Conservation (phyloP, 2,797 vertebrate genomes). For the Enteromius argenteus region DNA sequence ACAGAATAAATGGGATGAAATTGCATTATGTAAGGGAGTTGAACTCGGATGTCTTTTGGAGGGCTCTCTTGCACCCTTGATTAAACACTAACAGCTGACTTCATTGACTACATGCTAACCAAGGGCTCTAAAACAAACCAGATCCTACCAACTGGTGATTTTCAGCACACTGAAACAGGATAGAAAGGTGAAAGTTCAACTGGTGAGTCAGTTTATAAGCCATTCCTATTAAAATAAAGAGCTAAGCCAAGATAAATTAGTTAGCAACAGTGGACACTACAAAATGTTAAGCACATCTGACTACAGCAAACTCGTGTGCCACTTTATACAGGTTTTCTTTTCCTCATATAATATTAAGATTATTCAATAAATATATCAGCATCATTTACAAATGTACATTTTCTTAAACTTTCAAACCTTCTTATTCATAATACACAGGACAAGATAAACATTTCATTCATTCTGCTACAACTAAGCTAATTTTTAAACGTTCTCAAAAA, state of each 20-base stretch:
- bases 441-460: neutral
- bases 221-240: neutral
- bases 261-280: neutral
- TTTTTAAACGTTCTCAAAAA: neutral
- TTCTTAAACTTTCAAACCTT: neutral
- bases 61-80: conserved; percentile 69
- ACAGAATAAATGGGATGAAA: conserved; percentile 67
- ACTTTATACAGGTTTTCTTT: neutral
- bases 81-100: conserved; percentile 66
- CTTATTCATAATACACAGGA: neutral
- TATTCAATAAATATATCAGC: neutral
- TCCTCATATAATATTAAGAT: neutral
- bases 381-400: neutral
- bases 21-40: conserved; percentile 62
- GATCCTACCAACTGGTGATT: conserved; percentile 1
- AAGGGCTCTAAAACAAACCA: conserved; percentile 14
- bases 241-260: neutral
- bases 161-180: neutral
- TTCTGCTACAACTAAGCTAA: neutral
- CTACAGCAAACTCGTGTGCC: neutral
- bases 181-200: neutral
- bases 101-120: conserved; percentile 51
- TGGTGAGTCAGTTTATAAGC: neutral
- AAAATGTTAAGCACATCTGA: conserved; percentile 12
- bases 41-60: conserved; percentile 64